Evolutionary conservation across 2,113 vertebrate species (phyloP), one percentile per base, ranked within the genome.

Genomic region (Oreocharis arfaki): DNA sequence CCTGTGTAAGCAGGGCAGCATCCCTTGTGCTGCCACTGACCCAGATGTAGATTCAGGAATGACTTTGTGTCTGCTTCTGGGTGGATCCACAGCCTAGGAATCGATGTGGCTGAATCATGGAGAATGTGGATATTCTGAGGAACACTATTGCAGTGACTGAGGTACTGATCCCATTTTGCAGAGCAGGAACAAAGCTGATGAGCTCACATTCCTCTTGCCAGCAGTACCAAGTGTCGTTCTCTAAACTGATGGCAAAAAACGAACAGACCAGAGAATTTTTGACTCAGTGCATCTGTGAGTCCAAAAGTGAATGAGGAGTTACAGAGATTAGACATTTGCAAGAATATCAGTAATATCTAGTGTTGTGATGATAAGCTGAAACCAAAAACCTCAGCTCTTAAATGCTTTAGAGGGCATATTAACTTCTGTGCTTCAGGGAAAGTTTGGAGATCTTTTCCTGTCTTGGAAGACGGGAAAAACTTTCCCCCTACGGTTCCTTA

Each of bases 41-140:
- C 56, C 56, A 56, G 11, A 5, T 35, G 19, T 37, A 28, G 64
- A 74, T 52, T 26, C 55, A 59, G 63, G 20, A 23, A 27, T 7
- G 50, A 55, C 47, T 52, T 9, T 81, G 74, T 8, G 33, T 44
- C 22, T 91, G n/a, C 67, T 39, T 77, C 59, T 50, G 28, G 28
- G 52, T 27, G 83, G 41, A 83, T 53, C 50, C 71, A 86, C 46
- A 83, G 24, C 10, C 74, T 10, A n/a, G 53, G 46, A 83, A 74
- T 39, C 0, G 0, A 35, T 17, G 67, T 12, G 61, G 33, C 49
- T 52, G 44, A n/a, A n/a, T 24, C 8, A 41, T 7, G 0, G 2
- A 80, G 63, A 50, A 53, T 24, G 11, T 7, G 41, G 53, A 44
- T 77, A 16, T 55, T 60, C 63, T 73, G 49, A 83, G 1, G 4